Conservation (phyloP, 2,113 vertebrate species). For the Phyllostomus discolor region DNA sequence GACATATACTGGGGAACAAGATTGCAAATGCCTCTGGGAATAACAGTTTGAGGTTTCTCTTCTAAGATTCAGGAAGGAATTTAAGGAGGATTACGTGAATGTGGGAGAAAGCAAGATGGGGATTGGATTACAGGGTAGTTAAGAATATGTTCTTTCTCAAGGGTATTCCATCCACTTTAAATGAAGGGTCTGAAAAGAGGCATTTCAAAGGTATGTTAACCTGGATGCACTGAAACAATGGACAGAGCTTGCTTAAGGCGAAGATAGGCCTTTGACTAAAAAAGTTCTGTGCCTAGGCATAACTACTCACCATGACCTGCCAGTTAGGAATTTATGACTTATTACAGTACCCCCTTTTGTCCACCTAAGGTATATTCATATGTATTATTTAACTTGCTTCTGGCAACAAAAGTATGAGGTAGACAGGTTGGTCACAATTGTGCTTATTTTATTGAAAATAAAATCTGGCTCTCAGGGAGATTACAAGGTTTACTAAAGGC, state of each 20-base stretch:
- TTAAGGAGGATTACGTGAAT: not conserved
- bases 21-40: too few relatives aligned
- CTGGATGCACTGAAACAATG: too few relatives aligned
- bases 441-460: not conserved
- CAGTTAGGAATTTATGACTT: not conserved
- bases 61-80: not conserved
- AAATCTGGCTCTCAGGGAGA: not conserved
- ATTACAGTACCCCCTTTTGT: not conserved
- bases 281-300: too few relatives aligned
- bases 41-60: not conserved
- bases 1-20: too few relatives aligned
- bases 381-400: not conserved
- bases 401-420: not conserved
- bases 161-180: not conserved
- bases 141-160: not conserved
- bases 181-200: not conserved
- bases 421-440: not conserved
- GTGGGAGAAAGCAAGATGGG: not conserved
- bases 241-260: too few relatives aligned
- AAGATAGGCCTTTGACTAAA: too few relatives aligned
- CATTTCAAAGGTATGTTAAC: not conserved
- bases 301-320: not conserved
- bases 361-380: not conserved
- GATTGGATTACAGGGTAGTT: not conserved
- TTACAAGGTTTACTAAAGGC: not conserved